Conservation (phyloP, 2,797 vertebrate genomes). For the Arrhamphus sclerolepis region DNA sequence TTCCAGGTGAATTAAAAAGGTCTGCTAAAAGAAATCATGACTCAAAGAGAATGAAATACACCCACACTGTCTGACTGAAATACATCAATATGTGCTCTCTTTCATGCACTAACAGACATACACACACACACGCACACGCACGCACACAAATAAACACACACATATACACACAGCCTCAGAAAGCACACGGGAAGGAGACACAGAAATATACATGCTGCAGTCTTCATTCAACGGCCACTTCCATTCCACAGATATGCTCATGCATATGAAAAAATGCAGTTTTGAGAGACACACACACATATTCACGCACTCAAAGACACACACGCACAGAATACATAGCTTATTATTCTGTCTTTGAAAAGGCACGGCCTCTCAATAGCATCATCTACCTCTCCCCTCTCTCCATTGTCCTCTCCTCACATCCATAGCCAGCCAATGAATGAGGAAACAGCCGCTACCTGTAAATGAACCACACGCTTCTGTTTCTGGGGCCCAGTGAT, state of each 20-base stretch:
- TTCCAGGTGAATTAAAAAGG: conserved; percentile 65
- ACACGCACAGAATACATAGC: conserved; percentile 71
- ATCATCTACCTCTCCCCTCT: conserved; percentile 84
- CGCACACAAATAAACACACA: conserved; percentile 16
- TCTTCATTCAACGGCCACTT: conserved; percentile 62
- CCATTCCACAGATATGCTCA: conserved; percentile 46
- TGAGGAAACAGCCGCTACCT: conserved; percentile 89
- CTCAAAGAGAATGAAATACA: conserved; percentile 76
- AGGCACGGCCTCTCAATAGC: conserved; percentile 76
- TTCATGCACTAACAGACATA: conserved; percentile 58
- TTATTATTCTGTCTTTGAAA: conserved; percentile 77
- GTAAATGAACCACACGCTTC: conserved; percentile 97
- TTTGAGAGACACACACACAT: conserved; percentile 16
- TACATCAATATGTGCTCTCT: conserved; percentile 70
- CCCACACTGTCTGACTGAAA: conserved; percentile 79
- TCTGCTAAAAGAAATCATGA: conserved; percentile 68
- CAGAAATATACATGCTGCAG: conserved; percentile 75
- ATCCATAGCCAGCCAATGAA: conserved; percentile 84
- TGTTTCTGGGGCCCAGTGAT: conserved; percentile 91
- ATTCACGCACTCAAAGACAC: conserved; percentile 24
- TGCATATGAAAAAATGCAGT: conserved; percentile 26
- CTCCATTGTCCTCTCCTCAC: conserved; percentile 83
- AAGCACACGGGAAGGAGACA: conserved; percentile 60
- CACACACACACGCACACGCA: conserved; percentile 7
- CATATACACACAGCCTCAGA: conserved; percentile 39